Evolutionary conservation across 2,888 invertebrate species (phyloP).

Genomic region (Parnassius smintheus): DNA sequence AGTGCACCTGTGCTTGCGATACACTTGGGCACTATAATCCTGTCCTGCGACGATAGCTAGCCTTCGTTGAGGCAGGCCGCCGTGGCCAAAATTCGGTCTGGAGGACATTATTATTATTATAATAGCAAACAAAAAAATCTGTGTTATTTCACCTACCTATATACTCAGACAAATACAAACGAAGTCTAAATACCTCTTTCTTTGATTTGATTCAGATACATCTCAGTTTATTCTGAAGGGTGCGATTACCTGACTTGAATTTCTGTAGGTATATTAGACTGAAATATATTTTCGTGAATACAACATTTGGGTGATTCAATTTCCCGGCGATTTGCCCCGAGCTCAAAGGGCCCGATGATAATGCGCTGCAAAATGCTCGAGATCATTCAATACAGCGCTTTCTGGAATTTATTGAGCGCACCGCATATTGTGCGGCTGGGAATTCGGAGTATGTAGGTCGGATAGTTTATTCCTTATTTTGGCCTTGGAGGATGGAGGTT

Average conservation of each 20-base stretch:
- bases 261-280: background rate
- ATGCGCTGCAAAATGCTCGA: constrained; percentile 6
- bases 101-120: too few relatives aligned
- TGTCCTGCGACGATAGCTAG: too few relatives aligned
- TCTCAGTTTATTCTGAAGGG: background rate
- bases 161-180: too few relatives aligned
- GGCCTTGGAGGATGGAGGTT: background rate
- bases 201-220: background rate
- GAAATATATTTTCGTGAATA: constrained; percentile 5
- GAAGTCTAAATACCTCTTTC: too few relatives aligned
- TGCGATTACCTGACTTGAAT: too few relatives aligned
- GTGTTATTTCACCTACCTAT: too few relatives aligned
- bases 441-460: background rate
- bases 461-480: background rate
- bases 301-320: constrained; percentile 10
- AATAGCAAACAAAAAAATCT: too few relatives aligned
- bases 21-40: too few relatives aligned
- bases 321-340: constrained; percentile 15
- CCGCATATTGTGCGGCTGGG: background rate
- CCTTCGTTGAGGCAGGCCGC: too few relatives aligned
- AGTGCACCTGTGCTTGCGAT: too few relatives aligned
- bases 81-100: too few relatives aligned
- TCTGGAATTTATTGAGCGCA: constrained; percentile 16
- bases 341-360: constrained; percentile 1
- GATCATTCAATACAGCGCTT: constrained; percentile 17